Evolutionary conservation across 2,113 vertebrate genomes (phyloP).

Genomic region (Apteryx mantelli): DNA sequence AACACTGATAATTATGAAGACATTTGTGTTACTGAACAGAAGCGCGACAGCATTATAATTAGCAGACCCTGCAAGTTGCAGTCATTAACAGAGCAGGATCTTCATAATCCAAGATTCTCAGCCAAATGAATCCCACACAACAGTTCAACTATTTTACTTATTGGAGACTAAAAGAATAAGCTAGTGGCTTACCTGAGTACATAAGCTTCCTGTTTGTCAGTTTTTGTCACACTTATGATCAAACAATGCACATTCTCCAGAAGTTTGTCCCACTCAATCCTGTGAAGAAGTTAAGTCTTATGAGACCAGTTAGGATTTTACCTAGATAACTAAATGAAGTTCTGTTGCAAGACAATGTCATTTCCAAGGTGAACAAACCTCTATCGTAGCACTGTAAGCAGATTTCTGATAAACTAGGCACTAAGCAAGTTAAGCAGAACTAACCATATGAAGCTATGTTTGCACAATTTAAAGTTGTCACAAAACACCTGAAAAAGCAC

Average conservation of each 20-base stretch:
- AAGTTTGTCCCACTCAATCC: slow-evolving; percentile 99
- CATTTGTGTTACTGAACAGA: neutral
- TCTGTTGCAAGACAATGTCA: neutral
- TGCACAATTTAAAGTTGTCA: neutral
- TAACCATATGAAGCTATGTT: neutral
- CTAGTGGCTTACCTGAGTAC: slow-evolving; percentile 93
- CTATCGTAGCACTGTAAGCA: neutral
- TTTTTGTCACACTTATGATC: slow-evolving; percentile 99
- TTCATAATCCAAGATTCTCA: neutral
- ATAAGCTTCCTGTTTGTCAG: slow-evolving; percentile 99
- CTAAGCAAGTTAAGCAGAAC: too few relatives aligned
- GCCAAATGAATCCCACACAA: neutral
- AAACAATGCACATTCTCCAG: slow-evolving; percentile 99
- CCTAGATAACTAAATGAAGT: neutral
- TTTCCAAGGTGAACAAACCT: neutral
- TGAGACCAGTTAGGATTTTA: neutral
- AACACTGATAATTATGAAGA: neutral
- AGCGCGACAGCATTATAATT: neutral
- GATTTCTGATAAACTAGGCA: neutral
- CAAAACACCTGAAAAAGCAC: neutral
- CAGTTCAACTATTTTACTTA: neutral
- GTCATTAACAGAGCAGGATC: neutral
- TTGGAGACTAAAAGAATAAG: neutral
- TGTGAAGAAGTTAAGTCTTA: slow-evolving; percentile 58
- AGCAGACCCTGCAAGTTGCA: neutral